These are phyloP conservation scores for Phrixothrix hirtus DNA, from an alignment of 2,888 invertebrate genomes.

Conservation along the genomic window DNA sequence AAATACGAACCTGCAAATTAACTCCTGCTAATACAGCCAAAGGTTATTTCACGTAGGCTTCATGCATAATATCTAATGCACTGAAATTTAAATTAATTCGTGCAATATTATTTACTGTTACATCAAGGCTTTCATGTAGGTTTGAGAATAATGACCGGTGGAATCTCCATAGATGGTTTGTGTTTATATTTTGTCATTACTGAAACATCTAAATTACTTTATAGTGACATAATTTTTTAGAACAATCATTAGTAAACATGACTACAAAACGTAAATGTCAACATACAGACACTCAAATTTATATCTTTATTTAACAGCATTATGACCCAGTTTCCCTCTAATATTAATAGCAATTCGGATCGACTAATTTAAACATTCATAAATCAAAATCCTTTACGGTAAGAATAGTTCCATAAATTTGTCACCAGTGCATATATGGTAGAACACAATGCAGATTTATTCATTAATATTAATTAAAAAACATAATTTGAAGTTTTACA, in stretches of 20 bases:
- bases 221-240: no score
- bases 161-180: constrained; percentile 6
- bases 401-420: no score
- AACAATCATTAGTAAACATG: no score
- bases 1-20: constrained; percentile 22
- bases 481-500: no score
- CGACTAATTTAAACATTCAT: no score
- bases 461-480: no score
- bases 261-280: no score
- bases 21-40: constrained; percentile 20
- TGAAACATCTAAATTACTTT: constrained; percentile 10
- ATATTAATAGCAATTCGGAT: no score
- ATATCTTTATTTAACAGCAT: background rate
- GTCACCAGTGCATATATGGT: no score
- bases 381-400: no score
- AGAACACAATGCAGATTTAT: no score
- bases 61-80: constrained; percentile 18
- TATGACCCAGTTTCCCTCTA: no score
- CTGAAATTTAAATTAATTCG: constrained; percentile 14
- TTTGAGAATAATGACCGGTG: constrained; percentile 16
- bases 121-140: constrained; percentile 12
- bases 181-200: constrained; percentile 11
- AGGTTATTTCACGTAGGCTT: constrained; percentile 19
- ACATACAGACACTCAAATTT: background rate
- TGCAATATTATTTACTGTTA: constrained; percentile 17